A percentile compares a stretch with the other conserved stretches of the same genome.
phyloP scores from a whole-genome alignment of 1,140 invertebrate genomes.

The Scylla paramamosain region DNA sequence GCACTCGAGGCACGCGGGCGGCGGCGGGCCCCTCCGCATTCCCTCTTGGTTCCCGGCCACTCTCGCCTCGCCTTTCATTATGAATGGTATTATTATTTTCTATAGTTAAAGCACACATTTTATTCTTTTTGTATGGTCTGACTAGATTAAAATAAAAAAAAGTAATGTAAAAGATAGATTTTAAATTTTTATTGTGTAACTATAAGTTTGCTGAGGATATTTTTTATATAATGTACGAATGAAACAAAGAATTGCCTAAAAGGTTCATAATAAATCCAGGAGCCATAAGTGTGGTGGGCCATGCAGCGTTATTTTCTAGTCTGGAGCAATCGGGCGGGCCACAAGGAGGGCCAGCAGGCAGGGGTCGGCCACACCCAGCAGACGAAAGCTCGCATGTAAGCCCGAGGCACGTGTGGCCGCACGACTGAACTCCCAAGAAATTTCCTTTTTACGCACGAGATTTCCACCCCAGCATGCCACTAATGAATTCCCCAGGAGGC shows the following conservation, averaged over 20 bases:
- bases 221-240: constrained; percentile 16
- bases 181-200: neutral
- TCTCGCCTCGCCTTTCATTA: neutral
- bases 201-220: constrained; percentile 18
- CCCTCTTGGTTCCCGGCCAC: neutral
- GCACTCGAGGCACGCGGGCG: neutral
- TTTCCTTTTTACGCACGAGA: neutral
- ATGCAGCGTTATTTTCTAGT: constrained; percentile 4
- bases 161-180: constrained; percentile 1
- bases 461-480: constrained; percentile 4
- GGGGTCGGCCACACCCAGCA: neutral
- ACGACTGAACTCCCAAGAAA: constrained; percentile 11
- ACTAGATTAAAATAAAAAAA: neutral
- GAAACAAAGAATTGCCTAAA: neutral
- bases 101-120: neutral
- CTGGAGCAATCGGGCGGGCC: neutral
- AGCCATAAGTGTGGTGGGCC: neutral
- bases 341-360: neutral
- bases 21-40: neutral
- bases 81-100: constrained; percentile 16
- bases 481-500: neutral
- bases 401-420: neutral
- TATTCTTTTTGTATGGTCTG: neutral
- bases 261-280: neutral
- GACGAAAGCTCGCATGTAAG: neutral